Conservation (phyloP, 2,797 vertebrate genomes). For the Gymnoscopelus braueri region DNA sequence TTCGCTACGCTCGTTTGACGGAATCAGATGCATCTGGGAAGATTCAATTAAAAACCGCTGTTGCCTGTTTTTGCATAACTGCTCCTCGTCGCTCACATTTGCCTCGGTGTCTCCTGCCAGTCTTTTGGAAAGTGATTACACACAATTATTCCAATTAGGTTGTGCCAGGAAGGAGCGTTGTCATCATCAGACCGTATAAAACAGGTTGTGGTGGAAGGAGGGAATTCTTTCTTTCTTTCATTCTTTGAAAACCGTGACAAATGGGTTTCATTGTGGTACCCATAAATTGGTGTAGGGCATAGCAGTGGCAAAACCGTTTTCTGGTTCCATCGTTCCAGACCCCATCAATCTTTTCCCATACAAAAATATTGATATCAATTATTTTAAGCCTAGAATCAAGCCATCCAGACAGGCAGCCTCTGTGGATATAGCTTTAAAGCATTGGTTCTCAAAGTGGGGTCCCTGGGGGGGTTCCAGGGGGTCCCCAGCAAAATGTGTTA, state of each 20-base stretch:
- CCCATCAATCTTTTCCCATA: too few relatives aligned
- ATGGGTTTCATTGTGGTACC: too few relatives aligned
- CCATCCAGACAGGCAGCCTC: too few relatives aligned
- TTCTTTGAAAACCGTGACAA: neutral
- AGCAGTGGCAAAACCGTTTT: too few relatives aligned
- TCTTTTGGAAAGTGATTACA: constrained; percentile 80
- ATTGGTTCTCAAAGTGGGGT: too few relatives aligned
- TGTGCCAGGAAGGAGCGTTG: constrained; percentile 72
- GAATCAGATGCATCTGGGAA: constrained; percentile 67
- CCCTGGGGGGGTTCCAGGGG: too few relatives aligned
- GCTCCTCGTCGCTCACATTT: constrained; percentile 54
- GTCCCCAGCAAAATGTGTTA: too few relatives aligned
- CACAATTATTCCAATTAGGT: constrained; percentile 81
- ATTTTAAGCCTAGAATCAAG: too few relatives aligned
- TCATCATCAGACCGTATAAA: constrained; percentile 75
- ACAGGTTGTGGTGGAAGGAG: constrained; percentile 71
- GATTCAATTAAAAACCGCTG: constrained; percentile 65
- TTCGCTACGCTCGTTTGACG: constrained; percentile 54
- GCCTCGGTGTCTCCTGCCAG: constrained; percentile 70
- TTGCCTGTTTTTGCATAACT: constrained; percentile 57
- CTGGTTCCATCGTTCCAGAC: too few relatives aligned
- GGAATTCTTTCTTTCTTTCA: constrained; percentile 15
- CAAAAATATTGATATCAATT: too few relatives aligned
- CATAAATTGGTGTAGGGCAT: too few relatives aligned
- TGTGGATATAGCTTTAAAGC: too few relatives aligned